Evolutionary conservation across 2,113 vertebrate genomes (phyloP).

Genomic region (Cephalopholis sonnerati): DNA sequence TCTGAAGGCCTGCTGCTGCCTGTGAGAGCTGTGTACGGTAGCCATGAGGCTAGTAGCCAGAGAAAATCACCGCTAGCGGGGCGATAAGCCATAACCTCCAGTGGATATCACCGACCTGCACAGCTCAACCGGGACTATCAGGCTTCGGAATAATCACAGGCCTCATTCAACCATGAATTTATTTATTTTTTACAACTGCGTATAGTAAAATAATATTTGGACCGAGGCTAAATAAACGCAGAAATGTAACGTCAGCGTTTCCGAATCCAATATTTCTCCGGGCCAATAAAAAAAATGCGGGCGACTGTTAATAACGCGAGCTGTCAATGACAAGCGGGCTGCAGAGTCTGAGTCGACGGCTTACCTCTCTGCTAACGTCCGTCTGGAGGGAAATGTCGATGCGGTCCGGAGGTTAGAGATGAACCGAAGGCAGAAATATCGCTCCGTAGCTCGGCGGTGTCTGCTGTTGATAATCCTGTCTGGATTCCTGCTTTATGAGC

Average conservation of each 20-base stretch:
- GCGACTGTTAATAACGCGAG: constrained; percentile 12
- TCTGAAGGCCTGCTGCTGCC: neutral
- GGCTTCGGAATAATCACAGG: neutral
- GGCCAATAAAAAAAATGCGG: neutral
- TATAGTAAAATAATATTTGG: neutral
- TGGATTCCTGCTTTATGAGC: constrained; percentile 26
- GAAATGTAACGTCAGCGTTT: neutral
- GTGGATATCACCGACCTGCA: constrained; percentile 1
- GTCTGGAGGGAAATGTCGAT: no score
- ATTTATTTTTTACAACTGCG: neutral
- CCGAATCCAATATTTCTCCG: neutral
- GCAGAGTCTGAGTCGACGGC: neutral
- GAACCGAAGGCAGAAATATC: neutral
- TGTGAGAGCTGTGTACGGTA: neutral
- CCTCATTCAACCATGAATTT: neutral
- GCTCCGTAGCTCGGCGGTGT: neutral
- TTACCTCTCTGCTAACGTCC: constrained; percentile 22
- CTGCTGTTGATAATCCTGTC: constrained; percentile 53
- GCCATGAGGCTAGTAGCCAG: neutral
- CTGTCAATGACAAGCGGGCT: constrained; percentile 21
- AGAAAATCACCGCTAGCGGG: neutral
- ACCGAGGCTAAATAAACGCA: neutral
- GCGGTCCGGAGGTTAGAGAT: neutral
- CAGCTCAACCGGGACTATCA: neutral
- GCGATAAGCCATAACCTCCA: constrained; percentile 4